These are phyloP conservation scores for Microplitis demolitor DNA, from an alignment of 1,140 invertebrate species.

Conservation along the genomic window DNA sequence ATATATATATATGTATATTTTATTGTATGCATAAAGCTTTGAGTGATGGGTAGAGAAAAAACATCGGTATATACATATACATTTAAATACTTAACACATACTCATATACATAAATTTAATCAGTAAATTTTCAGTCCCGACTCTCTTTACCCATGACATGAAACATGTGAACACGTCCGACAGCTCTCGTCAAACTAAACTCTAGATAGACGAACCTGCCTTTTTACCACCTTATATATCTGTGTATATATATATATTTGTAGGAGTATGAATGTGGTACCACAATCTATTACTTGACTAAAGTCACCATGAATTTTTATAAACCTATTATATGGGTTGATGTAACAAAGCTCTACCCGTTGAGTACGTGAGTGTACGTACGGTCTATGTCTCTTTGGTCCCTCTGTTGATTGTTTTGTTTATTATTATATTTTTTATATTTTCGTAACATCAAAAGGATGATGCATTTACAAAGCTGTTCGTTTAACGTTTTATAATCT, in stretches of 20 bases:
- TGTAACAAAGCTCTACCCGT: constrained; percentile 42
- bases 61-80: constrained; percentile 22
- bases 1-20: background rate
- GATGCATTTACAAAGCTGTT: constrained; percentile 10
- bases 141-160: background rate
- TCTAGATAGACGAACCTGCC: constrained; percentile 21
- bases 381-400: background rate
- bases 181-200: constrained; percentile 10
- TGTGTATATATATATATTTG: too few relatives aligned
- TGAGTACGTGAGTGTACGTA: background rate
- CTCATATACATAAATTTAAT: too few relatives aligned
- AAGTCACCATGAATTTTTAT: constrained; percentile 49
- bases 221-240: background rate
- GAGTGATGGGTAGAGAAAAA: constrained; percentile 25
- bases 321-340: constrained; percentile 50
- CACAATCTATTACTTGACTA: background rate
- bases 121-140: constrained; percentile 5
- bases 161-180: constrained; percentile 1
- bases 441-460: constrained; percentile 49
- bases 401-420: background rate
- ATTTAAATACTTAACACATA: too few relatives aligned
- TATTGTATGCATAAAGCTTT: constrained; percentile 33
- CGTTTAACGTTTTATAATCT: constrained; percentile 1
- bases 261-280: too few relatives aligned
- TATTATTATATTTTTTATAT: background rate